These are phyloP conservation scores for Eonycteris spelaea DNA, from an alignment of 2,113 vertebrate species.

Conservation along the genomic window DNA sequence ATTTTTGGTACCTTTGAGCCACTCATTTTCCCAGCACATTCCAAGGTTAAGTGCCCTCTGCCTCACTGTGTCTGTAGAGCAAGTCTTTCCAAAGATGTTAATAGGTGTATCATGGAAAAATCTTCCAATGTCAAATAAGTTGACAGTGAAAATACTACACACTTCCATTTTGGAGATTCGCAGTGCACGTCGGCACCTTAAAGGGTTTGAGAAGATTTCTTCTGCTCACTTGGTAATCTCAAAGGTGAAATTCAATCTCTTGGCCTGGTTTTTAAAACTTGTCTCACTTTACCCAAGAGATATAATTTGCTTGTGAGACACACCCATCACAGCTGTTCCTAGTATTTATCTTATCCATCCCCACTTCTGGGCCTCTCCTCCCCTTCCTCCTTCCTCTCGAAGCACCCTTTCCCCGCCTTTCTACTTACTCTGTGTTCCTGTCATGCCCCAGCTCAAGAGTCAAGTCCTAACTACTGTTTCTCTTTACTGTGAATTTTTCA, in stretches of 20 bases:
- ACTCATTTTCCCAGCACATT: background rate
- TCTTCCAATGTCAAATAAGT: background rate
- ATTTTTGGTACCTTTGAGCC: background rate
- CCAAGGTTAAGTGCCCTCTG: background rate
- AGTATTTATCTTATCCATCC: background rate
- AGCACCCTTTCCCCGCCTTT: background rate
- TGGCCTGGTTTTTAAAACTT: background rate
- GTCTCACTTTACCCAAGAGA: background rate
- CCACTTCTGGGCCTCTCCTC: background rate
- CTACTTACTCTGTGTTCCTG: background rate
- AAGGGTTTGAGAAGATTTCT: background rate
- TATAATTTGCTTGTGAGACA: background rate
- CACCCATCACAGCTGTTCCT: too few relatives aligned
- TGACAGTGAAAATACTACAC: background rate
- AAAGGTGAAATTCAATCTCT: background rate
- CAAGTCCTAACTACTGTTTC: background rate
- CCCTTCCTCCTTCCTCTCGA: background rate
- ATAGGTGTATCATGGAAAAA: background rate
- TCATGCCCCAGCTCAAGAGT: background rate
- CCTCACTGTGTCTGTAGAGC: background rate
- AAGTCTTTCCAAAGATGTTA: background rate
- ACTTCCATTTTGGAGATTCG: background rate
- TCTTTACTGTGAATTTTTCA: background rate
- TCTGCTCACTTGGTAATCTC: background rate
- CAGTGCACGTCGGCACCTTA: background rate